Evolutionary conservation across 2,797 vertebrate genomes (phyloP).

Genomic region (Oryzias sinensis): DNA sequence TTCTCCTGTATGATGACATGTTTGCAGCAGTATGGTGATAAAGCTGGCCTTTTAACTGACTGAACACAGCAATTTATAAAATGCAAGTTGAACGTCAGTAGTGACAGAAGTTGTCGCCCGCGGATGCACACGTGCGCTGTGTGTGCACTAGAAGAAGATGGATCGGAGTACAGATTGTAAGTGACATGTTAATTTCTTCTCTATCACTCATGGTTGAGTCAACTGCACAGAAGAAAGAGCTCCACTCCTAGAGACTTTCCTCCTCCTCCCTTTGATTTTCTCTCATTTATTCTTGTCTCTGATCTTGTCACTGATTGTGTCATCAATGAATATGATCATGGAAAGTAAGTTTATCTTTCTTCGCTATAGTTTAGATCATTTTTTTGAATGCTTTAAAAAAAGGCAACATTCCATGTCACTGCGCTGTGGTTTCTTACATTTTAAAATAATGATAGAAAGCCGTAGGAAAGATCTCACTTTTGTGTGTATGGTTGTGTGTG

Average conservation of each 20-base stretch:
- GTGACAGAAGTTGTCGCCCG: conserved; percentile 20
- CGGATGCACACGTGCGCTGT: conserved; percentile 29
- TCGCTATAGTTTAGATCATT: background rate
- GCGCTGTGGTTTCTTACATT: too few relatives aligned
- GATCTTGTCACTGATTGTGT: conserved; percentile 23
- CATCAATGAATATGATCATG: conserved; percentile 36
- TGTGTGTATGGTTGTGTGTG: too few relatives aligned
- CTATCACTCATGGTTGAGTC: conserved; percentile 77
- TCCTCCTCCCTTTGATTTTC: conserved; percentile 16
- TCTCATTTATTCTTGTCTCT: conserved; percentile 14
- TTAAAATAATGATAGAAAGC: too few relatives aligned
- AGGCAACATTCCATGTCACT: too few relatives aligned
- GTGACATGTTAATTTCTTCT: conserved; percentile 85
- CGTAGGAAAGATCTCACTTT: too few relatives aligned
- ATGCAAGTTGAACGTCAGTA: conserved; percentile 10
- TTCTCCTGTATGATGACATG: conserved; percentile 52
- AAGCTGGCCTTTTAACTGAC: conserved; percentile 74
- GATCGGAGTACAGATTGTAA: conserved; percentile 81
- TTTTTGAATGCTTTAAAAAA: too few relatives aligned
- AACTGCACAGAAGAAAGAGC: conserved; percentile 65
- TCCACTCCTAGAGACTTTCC: conserved; percentile 46
- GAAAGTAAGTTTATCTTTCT: conserved; percentile 32
- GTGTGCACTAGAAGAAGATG: conserved; percentile 72
- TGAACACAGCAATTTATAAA: conserved; percentile 72
- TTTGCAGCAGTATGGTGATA: conserved; percentile 37